Evolutionary conservation across 2,888 invertebrate genomes (phyloP), one percentile per base, ranked within the genome.

Genomic region (Clistopyga incitator): DNA sequence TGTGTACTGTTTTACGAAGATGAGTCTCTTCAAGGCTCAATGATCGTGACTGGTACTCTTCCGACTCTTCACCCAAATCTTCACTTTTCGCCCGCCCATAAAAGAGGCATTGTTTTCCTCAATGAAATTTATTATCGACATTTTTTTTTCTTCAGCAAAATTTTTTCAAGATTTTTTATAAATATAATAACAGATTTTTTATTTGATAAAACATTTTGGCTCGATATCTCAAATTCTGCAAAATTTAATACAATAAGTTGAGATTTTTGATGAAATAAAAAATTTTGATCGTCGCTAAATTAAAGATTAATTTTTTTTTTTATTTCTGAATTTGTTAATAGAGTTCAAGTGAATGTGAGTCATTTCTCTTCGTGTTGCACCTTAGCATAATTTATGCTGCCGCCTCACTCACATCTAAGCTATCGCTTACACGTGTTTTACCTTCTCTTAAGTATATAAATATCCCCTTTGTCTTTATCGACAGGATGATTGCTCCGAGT

Each of bases 391-490:
- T 38, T 38, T 38, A 38, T 8, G 2, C 13, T 45, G 13, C 13
- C 15, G 45, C 8, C 45, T 13, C 13, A 45, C 45, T 45, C 45
- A 15, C 45, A 45, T 45, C 45, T 45, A 45, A 15, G 45, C 45
- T 11, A 45, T 45, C 45, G 15, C 45, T 15, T 15, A 45, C 45
- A 45, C 45, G 45, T 45, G 45, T 45, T 15, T 11, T 15, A 45
- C 45, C 15, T 45, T 15, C 45, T 13, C 45, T 45, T 45, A 45
- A 45, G 45, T 45, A 45, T 45, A 15, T 45, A 45, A 45, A 45
- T 45, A 45, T 45, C 45, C 45, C 13, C 15, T 45, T 45, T 45
- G 45, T 45, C 45, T 45, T 45, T 52, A 52, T 52, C 52, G 52
- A 52, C 52, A 20, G 52, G 20, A 20, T 20, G 52, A 52, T 52